phyloP scores from a whole-genome alignment of 1,140 invertebrate genomes.

The Papilio helenus region DNA sequence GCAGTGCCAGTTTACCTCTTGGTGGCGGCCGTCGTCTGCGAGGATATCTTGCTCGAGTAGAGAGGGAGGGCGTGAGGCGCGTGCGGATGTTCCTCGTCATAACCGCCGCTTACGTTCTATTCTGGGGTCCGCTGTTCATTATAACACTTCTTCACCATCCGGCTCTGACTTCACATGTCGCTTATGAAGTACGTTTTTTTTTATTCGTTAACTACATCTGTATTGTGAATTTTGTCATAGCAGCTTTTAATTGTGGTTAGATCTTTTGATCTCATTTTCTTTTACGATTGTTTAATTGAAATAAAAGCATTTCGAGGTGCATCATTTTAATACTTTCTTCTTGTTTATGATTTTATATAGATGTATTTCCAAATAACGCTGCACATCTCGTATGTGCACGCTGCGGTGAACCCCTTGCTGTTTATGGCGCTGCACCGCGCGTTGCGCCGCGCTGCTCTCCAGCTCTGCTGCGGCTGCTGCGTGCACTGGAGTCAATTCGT shows the following conservation, averaged over 20 bases:
- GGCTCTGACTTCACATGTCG: constrained; percentile 87
- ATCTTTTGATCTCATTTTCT: neutral
- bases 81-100: constrained; percentile 94
- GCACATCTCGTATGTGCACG: constrained; percentile 94
- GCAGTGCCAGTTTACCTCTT: constrained; percentile 79
- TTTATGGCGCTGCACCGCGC: constrained; percentile 91
- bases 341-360: constrained; percentile 48
- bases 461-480: constrained; percentile 89
- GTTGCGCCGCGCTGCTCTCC: constrained; percentile 87
- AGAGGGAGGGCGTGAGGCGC: constrained; percentile 89
- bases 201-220: neutral
- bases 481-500: constrained; percentile 86
- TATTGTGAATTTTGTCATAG: neutral
- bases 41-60: constrained; percentile 90
- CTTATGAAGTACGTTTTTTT: constrained; percentile 85
- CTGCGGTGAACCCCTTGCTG: constrained; percentile 92
- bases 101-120: constrained; percentile 92
- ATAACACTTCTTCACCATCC: constrained; percentile 91
- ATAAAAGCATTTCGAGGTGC: neutral
- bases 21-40: constrained; percentile 90
- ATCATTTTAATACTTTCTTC: neutral
- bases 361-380: constrained; percentile 89
- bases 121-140: constrained; percentile 95
- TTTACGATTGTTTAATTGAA: neutral
- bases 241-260: neutral